Conservation (phyloP, 2,113 vertebrate species). For the Indri indri region DNA sequence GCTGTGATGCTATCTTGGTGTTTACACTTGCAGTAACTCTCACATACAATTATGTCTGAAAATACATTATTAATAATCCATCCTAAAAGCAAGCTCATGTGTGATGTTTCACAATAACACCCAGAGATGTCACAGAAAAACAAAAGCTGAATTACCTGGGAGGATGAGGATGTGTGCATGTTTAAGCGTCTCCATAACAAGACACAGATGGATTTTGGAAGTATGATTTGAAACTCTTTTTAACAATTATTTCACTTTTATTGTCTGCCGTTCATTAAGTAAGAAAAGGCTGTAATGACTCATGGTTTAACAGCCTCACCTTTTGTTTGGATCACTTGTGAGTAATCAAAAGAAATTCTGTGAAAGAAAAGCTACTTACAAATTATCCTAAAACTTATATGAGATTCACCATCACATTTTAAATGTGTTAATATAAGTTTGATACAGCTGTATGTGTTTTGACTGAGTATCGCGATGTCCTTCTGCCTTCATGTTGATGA, state of each 20-base stretch:
- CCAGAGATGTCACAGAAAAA: background rate
- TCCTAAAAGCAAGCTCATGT: background rate
- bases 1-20: background rate
- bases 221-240: background rate
- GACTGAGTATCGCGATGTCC: background rate
- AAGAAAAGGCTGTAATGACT: background rate
- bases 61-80: background rate
- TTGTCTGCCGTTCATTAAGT: background rate
- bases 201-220: background rate
- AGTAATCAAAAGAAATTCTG: background rate
- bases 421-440: background rate
- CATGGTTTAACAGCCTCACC: background rate
- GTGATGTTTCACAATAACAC: background rate
- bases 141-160: background rate
- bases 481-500: slow-evolving; percentile 14
- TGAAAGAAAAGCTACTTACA: background rate
- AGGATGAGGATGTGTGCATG: background rate
- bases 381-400: background rate
- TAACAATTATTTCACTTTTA: background rate
- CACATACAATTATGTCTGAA: background rate
- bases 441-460: background rate
- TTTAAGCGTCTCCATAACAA: background rate
- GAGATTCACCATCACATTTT: background rate
- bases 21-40: background rate
- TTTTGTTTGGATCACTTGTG: background rate